phyloP scores from a whole-genome alignment of 2,113 vertebrate species.

The Calyptomena viridis region DNA sequence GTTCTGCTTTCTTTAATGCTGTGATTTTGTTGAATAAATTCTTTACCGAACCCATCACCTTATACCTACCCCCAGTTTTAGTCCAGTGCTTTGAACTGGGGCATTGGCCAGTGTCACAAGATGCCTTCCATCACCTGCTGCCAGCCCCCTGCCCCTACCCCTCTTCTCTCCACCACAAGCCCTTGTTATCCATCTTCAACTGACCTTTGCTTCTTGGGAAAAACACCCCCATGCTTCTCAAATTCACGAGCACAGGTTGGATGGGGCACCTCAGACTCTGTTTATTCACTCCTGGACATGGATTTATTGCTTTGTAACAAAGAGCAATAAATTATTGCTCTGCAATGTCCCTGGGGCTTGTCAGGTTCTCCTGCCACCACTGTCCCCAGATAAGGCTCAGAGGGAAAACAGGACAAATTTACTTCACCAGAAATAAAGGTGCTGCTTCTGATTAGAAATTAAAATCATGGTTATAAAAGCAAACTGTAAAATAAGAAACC shows the following conservation, averaged over 20 bases:
- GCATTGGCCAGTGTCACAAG: not conserved
- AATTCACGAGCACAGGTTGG: not conserved
- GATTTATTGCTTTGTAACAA: slow-evolving; percentile 23
- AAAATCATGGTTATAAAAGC: not conserved
- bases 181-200: not conserved
- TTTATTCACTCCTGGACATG: not conserved
- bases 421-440: not conserved
- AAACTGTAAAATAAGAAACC: not conserved
- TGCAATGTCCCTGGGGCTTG: not conserved
- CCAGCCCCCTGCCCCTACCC: not conserved
- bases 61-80: not conserved
- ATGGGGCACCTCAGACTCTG: not conserved
- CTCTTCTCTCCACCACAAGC: not conserved
- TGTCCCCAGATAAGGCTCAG: not conserved
- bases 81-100: not conserved
- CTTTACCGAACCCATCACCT: not conserved
- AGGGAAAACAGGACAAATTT: not conserved
- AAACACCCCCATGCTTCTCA: not conserved
- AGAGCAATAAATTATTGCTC: slow-evolving; percentile 22
- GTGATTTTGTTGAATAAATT: not conserved
- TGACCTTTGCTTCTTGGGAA: not conserved
- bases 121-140: not conserved
- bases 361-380: not conserved
- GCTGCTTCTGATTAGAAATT: not conserved
- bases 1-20: not conserved